phyloP scores from a whole-genome alignment of 2,888 invertebrate genomes.

The Melitaea athalia region DNA sequence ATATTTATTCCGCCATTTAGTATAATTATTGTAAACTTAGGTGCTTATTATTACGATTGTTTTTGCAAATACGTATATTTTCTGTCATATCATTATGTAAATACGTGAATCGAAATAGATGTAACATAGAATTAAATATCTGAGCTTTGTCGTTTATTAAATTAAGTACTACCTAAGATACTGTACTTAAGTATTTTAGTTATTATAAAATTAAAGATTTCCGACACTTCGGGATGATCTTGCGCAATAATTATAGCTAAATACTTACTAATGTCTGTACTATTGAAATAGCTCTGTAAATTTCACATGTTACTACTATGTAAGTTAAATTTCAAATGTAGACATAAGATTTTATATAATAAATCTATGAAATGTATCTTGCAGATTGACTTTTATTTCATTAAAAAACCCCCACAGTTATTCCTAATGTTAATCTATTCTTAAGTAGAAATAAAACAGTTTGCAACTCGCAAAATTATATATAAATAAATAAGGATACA shows the following conservation, averaged over 20 bases:
- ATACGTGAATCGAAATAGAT: constrained; percentile 72
- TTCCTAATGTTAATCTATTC: neutral
- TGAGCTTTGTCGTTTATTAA: constrained; percentile 79
- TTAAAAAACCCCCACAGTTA: neutral
- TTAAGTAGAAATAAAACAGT: neutral
- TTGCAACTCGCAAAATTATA: no score
- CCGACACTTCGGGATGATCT: constrained; percentile 63
- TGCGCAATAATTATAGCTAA: constrained; percentile 80
- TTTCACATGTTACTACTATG: constrained; percentile 78
- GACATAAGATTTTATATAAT: constrained; percentile 82
- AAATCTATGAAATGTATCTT: constrained; percentile 81
- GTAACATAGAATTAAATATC: constrained; percentile 76
- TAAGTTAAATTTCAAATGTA: constrained; percentile 78
- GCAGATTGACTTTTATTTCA: constrained; percentile 60
- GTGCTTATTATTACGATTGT: constrained; percentile 59
- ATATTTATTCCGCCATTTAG: constrained; percentile 35
- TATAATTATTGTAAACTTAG: constrained; percentile 46
- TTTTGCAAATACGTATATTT: constrained; percentile 67
- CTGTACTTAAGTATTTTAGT: constrained; percentile 74
- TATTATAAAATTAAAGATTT: constrained; percentile 62
- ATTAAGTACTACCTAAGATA: constrained; percentile 66
- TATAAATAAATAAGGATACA: neutral
- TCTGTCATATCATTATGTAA: constrained; percentile 79
- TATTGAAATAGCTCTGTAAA: constrained; percentile 78
- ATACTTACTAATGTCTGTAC: constrained; percentile 76